A percentile compares a stretch with the other conserved stretches of the same genome.
Evolutionary conservation across 2,888 invertebrate genomes (phyloP).

Genomic region (Germaria angustata): DNA sequence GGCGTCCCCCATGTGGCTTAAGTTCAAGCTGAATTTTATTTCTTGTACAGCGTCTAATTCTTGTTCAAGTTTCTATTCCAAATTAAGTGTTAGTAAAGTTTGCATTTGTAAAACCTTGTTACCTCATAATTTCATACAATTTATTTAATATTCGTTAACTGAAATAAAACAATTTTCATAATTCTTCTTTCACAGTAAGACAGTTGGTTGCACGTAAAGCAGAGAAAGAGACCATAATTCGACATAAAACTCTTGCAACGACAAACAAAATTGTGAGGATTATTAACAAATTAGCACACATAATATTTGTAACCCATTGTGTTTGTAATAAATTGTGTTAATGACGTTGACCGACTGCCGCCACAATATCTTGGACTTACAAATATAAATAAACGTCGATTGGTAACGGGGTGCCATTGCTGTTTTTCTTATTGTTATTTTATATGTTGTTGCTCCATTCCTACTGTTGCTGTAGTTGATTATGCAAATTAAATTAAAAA

Average conservation of each 20-base stretch:
- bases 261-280: conserved; percentile 67
- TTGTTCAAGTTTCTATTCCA: background rate
- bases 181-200: conserved; percentile 28
- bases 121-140: conserved; percentile 6
- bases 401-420: conserved; percentile 7
- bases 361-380: background rate
- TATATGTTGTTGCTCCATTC: conserved; percentile 3
- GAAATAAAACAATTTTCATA: conserved; percentile 38
- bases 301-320: conserved; percentile 68
- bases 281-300: conserved; percentile 75
- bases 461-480: conserved; percentile 37
- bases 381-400: background rate
- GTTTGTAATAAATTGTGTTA: conserved; percentile 59
- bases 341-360: conserved; percentile 7
- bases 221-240: background rate
- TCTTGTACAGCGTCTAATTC: background rate
- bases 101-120: conserved; percentile 4
- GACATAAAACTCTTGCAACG: conserved; percentile 6
- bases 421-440: background rate
- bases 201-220: background rate
- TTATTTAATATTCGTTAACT: conserved; percentile 35
- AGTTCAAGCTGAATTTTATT: background rate
- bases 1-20: background rate
- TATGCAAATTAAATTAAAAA: conserved; percentile 56
- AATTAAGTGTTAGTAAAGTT: background rate